Percentiles rank a stretch among this genome's conserved stretches.
phyloP scores from a whole-genome alignment of 2,113 vertebrate genomes.

The Tetraodon nigroviridis region DNA sequence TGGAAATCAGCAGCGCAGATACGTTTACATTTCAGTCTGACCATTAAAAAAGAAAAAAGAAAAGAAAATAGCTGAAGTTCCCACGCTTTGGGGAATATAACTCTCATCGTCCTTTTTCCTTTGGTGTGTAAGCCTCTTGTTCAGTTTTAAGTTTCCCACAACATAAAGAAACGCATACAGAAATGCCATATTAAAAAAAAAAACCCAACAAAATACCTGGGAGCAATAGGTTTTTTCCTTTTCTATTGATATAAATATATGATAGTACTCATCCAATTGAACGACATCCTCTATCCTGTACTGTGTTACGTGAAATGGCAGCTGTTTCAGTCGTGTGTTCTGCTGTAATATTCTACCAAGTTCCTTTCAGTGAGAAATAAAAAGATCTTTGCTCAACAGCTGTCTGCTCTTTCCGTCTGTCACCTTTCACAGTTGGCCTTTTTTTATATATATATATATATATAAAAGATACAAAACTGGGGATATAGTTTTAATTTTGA shows the following conservation, averaged over 20 bases:
- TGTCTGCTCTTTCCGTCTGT: slow-evolving; percentile 32
- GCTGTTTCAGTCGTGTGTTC: slow-evolving; percentile 80
- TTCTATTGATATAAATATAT: slow-evolving; percentile 66
- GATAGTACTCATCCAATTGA: slow-evolving; percentile 69
- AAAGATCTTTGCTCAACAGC: slow-evolving; percentile 73
- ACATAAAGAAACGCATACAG: slow-evolving; percentile 55
- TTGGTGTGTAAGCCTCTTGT: slow-evolving; percentile 61
- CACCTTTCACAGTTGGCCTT: neutral
- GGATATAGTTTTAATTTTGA: no score
- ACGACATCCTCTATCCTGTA: slow-evolving; percentile 75
- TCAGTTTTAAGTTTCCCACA: slow-evolving; percentile 57
- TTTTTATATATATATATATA: no score
- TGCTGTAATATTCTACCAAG: slow-evolving; percentile 79
- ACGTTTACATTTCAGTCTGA: slow-evolving; percentile 59
- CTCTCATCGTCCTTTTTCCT: slow-evolving; percentile 60
- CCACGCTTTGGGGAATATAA: slow-evolving; percentile 44
- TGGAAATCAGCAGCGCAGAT: slow-evolving; percentile 28
- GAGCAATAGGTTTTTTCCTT: slow-evolving; percentile 75
- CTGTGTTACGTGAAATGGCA: slow-evolving; percentile 81
- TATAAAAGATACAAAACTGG: no score
- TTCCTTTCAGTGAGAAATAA: slow-evolving; percentile 76
- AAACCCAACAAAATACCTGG: slow-evolving; percentile 49
- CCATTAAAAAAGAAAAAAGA: slow-evolving; percentile 12
- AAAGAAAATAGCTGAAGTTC: slow-evolving; percentile 41
- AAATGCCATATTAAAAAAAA: slow-evolving; percentile 64